phyloP scores from a whole-genome alignment of 1,140 invertebrate species.

The Papilio helenus region DNA sequence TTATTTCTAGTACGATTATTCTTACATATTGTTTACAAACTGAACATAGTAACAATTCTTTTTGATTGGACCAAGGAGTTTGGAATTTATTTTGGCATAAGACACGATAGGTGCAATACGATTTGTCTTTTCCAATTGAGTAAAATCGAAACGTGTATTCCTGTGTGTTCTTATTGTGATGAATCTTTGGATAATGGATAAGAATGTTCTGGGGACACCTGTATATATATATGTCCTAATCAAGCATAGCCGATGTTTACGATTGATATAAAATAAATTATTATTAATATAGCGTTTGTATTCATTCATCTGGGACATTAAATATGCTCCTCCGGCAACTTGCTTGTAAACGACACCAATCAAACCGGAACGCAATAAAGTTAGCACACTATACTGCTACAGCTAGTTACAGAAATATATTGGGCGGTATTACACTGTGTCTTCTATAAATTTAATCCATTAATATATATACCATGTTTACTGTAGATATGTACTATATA shows the following conservation, averaged over 20 bases:
- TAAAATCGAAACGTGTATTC: constrained; percentile 46
- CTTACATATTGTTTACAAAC: constrained; percentile 7
- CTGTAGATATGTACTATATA: neutral
- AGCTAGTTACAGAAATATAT: neutral
- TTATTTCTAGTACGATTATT: neutral
- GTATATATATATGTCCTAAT: no score
- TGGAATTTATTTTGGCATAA: neutral
- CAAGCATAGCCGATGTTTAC: no score
- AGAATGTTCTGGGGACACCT: no score
- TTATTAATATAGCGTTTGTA: no score
- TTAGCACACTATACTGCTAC: neutral
- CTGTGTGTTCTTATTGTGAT: no score
- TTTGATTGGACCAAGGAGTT: neutral
- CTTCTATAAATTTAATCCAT: no score
- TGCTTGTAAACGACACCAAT: neutral
- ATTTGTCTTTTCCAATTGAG: neutral
- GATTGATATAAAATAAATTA: no score
- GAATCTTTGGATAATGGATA: no score
- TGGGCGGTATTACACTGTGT: neutral
- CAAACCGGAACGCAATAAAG: constrained; percentile 3
- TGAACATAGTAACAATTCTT: neutral
- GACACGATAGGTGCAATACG: neutral
- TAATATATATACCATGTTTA: neutral
- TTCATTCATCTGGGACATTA: neutral
- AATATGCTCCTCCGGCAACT: neutral